Conservation (phyloP, 2,797 vertebrate species). For the Cossypha caffra region DNA sequence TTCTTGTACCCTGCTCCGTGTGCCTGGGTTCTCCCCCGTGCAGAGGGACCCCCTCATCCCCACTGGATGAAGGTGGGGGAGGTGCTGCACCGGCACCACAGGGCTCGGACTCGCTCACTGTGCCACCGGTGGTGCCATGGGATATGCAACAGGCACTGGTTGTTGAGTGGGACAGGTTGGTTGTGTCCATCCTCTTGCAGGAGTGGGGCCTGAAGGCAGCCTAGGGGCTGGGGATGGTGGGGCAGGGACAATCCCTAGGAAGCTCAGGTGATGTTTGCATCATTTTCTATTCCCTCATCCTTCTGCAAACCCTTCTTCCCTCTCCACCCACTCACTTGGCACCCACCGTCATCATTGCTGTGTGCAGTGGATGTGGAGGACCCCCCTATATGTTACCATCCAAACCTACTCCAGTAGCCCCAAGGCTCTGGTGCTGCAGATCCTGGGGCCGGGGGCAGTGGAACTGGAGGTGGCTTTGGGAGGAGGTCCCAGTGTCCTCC, state of each 20-base stretch:
- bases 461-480: background rate
- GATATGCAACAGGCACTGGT: accelerated
- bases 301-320: background rate
- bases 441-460: background rate
- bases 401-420: background rate
- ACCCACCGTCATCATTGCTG: background rate
- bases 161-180: background rate
- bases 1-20: background rate
- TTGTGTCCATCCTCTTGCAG: background rate
- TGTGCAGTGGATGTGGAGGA: background rate
- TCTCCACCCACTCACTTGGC: background rate
- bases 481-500: background rate
- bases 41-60: background rate
- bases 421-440: background rate
- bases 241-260: background rate
- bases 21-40: background rate
- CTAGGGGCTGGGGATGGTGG: background rate
- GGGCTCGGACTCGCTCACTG: accelerated
- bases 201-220: background rate
- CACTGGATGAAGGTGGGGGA: accelerated
- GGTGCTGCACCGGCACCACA: accelerated
- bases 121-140: accelerated
- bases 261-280: background rate
- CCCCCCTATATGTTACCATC: background rate
- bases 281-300: background rate